Conservation (phyloP, 2,888 invertebrate genomes). For the Caenorhabditis panamensis region DNA sequence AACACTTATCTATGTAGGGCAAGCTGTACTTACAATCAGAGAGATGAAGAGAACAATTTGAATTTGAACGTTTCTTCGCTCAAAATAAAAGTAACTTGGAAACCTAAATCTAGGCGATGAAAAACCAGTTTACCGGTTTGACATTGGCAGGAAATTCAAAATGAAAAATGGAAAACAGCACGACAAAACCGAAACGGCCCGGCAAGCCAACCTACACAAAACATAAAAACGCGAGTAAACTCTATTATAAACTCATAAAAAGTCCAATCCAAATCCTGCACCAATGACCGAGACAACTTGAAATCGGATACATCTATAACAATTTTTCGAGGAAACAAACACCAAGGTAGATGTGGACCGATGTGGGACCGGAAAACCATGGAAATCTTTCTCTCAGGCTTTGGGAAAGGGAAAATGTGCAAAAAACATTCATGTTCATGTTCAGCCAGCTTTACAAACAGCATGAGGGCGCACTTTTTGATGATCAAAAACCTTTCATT, state of each 20-base stretch:
- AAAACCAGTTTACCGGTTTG: no score
- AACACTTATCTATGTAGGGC: no score
- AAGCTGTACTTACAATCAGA: no score
- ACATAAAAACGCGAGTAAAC: neutral
- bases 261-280: neutral
- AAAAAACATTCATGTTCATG: neutral
- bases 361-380: neutral
- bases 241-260: neutral
- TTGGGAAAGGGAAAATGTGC: conserved; percentile 3
- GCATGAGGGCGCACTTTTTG: conserved; percentile 6
- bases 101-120: no score
- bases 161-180: no score
- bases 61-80: no score
- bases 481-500: conserved; percentile 1
- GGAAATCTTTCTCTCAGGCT: neutral
- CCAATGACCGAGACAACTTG: conserved; percentile 9
- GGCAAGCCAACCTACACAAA: no score
- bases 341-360: neutral
- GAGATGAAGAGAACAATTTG: no score
- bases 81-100: no score
- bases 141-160: no score
- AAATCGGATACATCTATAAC: conserved; percentile 4
- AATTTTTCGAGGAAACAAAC: neutral
- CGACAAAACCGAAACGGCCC: no score
- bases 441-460: neutral